These are phyloP conservation scores for Chlorocebus sabaeus DNA, from an alignment of 2,113 vertebrate genomes.

Conservation along the genomic window DNA sequence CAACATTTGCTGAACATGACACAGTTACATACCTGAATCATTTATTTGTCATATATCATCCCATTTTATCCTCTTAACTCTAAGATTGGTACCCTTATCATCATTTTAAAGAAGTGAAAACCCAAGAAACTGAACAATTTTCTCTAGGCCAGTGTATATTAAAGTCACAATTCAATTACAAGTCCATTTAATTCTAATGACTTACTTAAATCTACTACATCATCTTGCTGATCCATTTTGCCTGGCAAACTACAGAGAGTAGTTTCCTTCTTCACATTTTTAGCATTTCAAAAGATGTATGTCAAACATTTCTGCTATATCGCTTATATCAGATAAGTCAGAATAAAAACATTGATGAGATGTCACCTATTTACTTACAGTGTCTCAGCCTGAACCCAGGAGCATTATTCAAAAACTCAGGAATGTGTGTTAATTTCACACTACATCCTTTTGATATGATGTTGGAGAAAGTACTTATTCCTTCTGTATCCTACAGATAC, in stretches of 20 bases:
- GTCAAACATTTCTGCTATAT: background rate
- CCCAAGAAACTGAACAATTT: background rate
- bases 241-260: background rate
- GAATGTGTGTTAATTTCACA: background rate
- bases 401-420: background rate
- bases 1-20: background rate
- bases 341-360: background rate
- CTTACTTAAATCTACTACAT: background rate
- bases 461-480: background rate
- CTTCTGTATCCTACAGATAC: background rate
- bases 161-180: background rate
- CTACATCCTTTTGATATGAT: background rate
- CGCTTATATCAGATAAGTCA: constrained; percentile 13
- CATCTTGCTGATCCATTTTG: background rate
- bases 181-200: background rate
- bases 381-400: background rate
- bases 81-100: background rate
- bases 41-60: background rate
- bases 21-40: background rate
- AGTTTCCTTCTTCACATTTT: constrained; percentile 17
- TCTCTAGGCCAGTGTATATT: background rate
- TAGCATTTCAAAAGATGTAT: background rate
- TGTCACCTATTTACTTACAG: background rate
- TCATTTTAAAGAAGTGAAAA: background rate
- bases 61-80: background rate